These are phyloP conservation scores for Prionailurus viverrinus DNA, from an alignment of 2,113 vertebrate species.

Conservation along the genomic window DNA sequence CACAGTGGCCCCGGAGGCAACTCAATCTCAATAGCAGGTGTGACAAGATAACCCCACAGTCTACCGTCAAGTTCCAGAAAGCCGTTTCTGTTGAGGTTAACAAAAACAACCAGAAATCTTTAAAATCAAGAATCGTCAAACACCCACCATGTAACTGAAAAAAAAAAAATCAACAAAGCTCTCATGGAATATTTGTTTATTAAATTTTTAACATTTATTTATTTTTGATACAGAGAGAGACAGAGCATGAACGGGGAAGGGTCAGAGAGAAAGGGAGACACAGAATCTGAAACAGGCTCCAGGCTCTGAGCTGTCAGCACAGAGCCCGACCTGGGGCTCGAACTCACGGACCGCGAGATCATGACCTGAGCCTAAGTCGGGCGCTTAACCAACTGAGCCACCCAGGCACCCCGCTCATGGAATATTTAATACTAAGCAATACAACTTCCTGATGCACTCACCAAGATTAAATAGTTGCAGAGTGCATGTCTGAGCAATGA, in stretches of 20 bases:
- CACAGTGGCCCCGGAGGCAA: neutral
- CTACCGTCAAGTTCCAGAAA: neutral
- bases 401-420: neutral
- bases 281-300: no score
- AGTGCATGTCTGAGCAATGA: neutral
- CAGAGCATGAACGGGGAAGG: no score
- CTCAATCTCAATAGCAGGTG: no score
- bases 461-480: neutral
- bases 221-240: no score
- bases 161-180: slow-evolving; percentile 44
- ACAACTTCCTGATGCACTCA: slow-evolving; percentile 4
- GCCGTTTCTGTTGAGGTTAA: neutral
- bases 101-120: neutral
- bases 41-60: neutral
- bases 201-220: no score
- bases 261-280: no score
- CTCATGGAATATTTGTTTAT: neutral
- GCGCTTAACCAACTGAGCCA: no score
- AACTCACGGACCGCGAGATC: no score
- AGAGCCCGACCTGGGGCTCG: no score
- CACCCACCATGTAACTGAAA: neutral
- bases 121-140: slow-evolving; percentile 23
- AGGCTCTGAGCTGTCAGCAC: no score
- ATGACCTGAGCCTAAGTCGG: no score
- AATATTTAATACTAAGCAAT: neutral